phyloP scores from a whole-genome alignment of 2,113 vertebrate genomes.

The Pyrgilauda ruficollis region DNA sequence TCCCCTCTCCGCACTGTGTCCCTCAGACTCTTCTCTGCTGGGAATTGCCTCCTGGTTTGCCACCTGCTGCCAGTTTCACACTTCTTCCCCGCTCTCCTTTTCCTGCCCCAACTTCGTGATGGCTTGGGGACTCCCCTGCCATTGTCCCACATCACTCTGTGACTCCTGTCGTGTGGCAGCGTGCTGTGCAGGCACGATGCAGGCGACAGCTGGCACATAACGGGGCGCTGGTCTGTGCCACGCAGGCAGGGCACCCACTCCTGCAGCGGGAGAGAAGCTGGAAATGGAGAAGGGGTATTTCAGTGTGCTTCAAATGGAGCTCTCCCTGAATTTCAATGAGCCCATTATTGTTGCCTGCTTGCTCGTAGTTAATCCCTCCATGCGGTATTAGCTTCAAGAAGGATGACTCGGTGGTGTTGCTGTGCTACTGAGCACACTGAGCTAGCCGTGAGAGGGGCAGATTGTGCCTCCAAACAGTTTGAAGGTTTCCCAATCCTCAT shows the following conservation, averaged over 20 bases:
- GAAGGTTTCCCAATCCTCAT: neutral
- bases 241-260: rapidly evolving
- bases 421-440: neutral
- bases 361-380: neutral
- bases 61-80: neutral
- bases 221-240: neutral
- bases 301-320: neutral
- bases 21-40: neutral
- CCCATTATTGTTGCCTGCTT: neutral
- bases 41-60: neutral
- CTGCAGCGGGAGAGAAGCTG: neutral
- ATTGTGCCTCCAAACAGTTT: neutral
- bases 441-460: neutral
- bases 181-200: rapidly evolving
- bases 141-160: neutral
- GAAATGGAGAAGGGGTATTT: neutral
- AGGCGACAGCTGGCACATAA: rapidly evolving
- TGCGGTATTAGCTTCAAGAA: neutral
- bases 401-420: neutral
- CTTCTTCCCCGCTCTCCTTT: neutral
- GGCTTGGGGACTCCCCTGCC: neutral
- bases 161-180: rapidly evolving
- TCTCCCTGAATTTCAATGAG: conserved; percentile 31
- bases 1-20: neutral
- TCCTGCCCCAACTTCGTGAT: neutral